A percentile compares a stretch with the other conserved stretches of the same genome.
Evolutionary conservation across 2,797 vertebrate genomes (phyloP).

Genomic region (Calcarius lapponicus): DNA sequence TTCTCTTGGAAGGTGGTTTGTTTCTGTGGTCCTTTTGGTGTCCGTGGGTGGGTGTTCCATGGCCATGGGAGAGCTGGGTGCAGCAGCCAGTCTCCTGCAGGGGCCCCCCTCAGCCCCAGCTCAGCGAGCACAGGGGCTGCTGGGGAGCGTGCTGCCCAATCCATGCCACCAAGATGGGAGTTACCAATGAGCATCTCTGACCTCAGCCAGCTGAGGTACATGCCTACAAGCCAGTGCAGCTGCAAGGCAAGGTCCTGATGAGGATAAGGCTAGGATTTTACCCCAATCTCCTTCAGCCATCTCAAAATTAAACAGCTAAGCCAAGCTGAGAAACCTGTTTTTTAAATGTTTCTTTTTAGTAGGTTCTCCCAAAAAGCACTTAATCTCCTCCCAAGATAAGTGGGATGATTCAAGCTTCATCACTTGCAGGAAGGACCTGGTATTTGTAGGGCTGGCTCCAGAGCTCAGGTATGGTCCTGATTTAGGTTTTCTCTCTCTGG

Average conservation of each 20-base stretch:
- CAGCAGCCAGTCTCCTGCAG: neutral
- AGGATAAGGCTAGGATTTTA: neutral
- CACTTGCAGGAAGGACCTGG: neutral
- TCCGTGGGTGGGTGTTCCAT: neutral
- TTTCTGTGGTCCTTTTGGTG: neutral
- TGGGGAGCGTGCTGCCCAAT: accelerated
- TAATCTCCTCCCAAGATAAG: neutral
- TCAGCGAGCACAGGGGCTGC: accelerated
- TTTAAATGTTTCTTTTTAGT: neutral
- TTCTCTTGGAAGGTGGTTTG: neutral
- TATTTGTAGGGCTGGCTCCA: neutral
- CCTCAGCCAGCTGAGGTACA: neutral
- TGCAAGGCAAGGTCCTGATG: neutral
- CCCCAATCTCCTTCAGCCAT: neutral
- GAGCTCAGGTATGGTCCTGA: neutral
- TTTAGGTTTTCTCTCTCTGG: neutral
- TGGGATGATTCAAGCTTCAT: neutral
- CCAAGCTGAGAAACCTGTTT: neutral
- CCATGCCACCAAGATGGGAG: neutral
- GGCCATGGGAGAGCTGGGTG: neutral
- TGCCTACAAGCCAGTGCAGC: neutral
- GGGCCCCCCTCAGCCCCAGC: neutral
- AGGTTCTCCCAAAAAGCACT: neutral
- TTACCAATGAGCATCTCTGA: neutral
- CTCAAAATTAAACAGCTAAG: neutral